phyloP scores from a whole-genome alignment of 1,140 invertebrate species.

The Heliconius melpomene region DNA sequence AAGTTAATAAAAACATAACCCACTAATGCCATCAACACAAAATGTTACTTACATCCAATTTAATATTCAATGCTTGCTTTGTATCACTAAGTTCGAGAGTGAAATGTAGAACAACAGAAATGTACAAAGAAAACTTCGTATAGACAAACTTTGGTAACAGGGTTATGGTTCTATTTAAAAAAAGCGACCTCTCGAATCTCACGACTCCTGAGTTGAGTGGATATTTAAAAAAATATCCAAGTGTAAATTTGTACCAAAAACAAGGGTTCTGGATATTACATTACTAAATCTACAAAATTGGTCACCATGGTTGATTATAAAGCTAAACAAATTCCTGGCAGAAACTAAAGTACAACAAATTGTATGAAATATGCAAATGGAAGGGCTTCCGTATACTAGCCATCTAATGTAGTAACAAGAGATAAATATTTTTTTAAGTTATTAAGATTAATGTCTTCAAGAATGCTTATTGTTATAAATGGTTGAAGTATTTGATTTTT shows the following conservation, averaged over 20 bases:
- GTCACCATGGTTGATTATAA: no score
- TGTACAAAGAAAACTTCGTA: slow-evolving; percentile 45
- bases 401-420: no score
- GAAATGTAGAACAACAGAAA: slow-evolving; percentile 30
- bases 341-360: not conserved
- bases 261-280: slow-evolving; percentile 38
- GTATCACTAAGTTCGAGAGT: slow-evolving; percentile 23
- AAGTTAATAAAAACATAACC: slow-evolving; percentile 52
- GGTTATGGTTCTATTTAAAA: slow-evolving; percentile 58
- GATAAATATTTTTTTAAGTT: no score
- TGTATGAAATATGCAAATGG: no score
- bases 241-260: slow-evolving; percentile 18
- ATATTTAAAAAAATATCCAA: slow-evolving; percentile 44
- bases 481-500: no score
- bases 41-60: slow-evolving; percentile 19
- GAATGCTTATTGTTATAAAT: no score
- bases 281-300: no score
- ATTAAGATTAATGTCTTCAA: no score
- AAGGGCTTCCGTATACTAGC: not conserved
- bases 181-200: slow-evolving; percentile 47
- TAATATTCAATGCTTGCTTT: slow-evolving; percentile 39
- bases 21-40: slow-evolving; percentile 19
- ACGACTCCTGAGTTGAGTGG: slow-evolving; percentile 60
- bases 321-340: not conserved
- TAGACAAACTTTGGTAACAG: slow-evolving; percentile 30